Evolutionary conservation across 2,113 vertebrate species (phyloP), one percentile per base, ranked within the genome.

Genomic region (Dicentrarchus labrax): DNA sequence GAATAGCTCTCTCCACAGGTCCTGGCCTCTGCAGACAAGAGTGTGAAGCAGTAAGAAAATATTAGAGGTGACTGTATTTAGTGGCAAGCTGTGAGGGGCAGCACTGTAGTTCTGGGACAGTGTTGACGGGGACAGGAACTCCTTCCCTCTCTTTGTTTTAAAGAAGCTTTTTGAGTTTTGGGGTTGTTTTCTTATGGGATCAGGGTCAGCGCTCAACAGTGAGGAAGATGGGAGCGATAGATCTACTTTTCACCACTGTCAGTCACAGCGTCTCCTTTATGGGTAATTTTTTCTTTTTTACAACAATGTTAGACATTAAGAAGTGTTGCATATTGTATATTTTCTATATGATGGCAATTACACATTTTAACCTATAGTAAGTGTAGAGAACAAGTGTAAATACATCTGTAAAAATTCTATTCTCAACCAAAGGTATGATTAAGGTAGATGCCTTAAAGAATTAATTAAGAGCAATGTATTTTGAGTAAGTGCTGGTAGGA

Each of bases 201-300:
- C 57, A 2, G 45, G 7, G 21, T 16, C 22, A 2, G 21, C 2
- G 4, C 41, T 50, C 50, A 78, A 24, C 56, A 4, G 45, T 43
- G 62, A 80, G 8, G 78, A 87, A 16, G 69, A 97, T 96, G 96
- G 94, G 95, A 36, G 80, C 93, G 0, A 70, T 92, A 60, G 96
- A 96, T 8, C 89, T 96, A 76, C 84, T 98, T 76, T 88, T 97
- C 43, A 87, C 97, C 85, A 94, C 96, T 0, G 84, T 97, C 70
- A 96, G 94, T 83, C 96, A 95, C 57, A 98, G 95, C 0, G 93
- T 97, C 78, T 96, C 97, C 9, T 91, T 97, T 8, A 72, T 94
- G 36, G 97, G 97, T 98, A 86, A 93, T 96, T 69, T 8, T 24
- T 22, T 68, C 1, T 57, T 50, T 56, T 19, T 22, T 62, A 21